These are phyloP conservation scores for Australoheros scitulus DNA, from an alignment of 2,113 vertebrate species.

Conservation along the genomic window DNA sequence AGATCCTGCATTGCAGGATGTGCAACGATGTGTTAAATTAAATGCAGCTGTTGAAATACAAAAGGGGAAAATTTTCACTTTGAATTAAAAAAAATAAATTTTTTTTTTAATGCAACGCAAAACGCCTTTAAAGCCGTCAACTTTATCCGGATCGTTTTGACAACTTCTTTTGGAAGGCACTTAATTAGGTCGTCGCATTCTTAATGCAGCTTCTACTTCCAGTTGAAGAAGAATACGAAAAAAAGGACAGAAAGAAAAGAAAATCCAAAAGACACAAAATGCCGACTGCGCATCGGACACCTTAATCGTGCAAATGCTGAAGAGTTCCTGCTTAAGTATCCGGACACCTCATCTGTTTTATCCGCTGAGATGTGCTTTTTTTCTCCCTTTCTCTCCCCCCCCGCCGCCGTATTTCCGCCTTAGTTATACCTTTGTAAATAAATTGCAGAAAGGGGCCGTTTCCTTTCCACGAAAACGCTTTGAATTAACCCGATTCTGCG, in stretches of 20 bases:
- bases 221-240: neutral
- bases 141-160: slow-evolving; percentile 52
- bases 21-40: slow-evolving; percentile 86
- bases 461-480: neutral
- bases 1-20: slow-evolving; percentile 84
- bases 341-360: neutral
- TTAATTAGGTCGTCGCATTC: slow-evolving; percentile 16
- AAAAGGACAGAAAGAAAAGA: neutral
- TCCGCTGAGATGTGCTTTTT: neutral
- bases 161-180: slow-evolving; percentile 34
- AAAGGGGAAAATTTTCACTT: slow-evolving; percentile 57
- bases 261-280: neutral
- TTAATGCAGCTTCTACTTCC: slow-evolving; percentile 7
- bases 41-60: slow-evolving; percentile 83
- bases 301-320: no score
- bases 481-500: slow-evolving; percentile 32
- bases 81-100: slow-evolving; percentile 54
- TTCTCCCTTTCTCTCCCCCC: neutral
- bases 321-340: neutral
- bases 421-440: neutral
- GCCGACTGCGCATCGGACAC: neutral
- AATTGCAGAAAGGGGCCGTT: neutral
- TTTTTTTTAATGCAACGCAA: no score
- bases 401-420: no score
- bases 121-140: slow-evolving; percentile 46